phyloP scores from a whole-genome alignment of 2,888 invertebrate genomes.

The Folsomia manolachei region DNA sequence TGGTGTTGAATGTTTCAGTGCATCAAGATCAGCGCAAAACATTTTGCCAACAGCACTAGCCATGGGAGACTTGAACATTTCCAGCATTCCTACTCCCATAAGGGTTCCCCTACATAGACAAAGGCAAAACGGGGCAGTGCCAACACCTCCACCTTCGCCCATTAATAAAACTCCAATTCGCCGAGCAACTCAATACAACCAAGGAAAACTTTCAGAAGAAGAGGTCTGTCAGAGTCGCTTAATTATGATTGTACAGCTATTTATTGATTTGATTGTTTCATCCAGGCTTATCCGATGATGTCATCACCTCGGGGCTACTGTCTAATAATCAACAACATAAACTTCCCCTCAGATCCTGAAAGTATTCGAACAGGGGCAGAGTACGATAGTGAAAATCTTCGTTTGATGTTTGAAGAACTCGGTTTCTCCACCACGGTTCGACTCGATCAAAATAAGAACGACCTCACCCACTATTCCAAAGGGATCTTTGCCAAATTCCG shows the following conservation, averaged over 20 bases:
- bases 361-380: conserved; percentile 40
- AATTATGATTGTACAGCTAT: not conserved
- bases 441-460: conserved; percentile 29
- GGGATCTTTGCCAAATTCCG: conserved; percentile 40
- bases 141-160: not conserved
- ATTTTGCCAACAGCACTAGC: not conserved
- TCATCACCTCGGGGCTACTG: conserved; percentile 39
- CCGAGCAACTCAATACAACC: not conserved
- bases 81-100: not conserved
- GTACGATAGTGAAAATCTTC: conserved; percentile 34
- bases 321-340: conserved; percentile 45
- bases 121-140: no score
- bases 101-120: no score
- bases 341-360: conserved; percentile 32
- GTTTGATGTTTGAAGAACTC: conserved; percentile 28
- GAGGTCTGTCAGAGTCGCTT: conserved; percentile 3
- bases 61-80: not conserved
- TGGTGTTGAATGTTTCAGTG: no score
- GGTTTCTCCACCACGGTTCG: conserved; percentile 35
- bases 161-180: not conserved
- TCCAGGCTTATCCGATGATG: conserved; percentile 43
- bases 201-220: not conserved
- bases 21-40: no score
- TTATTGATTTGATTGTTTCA: not conserved
- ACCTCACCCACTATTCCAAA: conserved; percentile 24